A percentile compares a stretch with the other conserved stretches of the same genome.
Conservation (phyloP, 1,140 invertebrate species). For the Zaprionus camerounensis region DNA sequence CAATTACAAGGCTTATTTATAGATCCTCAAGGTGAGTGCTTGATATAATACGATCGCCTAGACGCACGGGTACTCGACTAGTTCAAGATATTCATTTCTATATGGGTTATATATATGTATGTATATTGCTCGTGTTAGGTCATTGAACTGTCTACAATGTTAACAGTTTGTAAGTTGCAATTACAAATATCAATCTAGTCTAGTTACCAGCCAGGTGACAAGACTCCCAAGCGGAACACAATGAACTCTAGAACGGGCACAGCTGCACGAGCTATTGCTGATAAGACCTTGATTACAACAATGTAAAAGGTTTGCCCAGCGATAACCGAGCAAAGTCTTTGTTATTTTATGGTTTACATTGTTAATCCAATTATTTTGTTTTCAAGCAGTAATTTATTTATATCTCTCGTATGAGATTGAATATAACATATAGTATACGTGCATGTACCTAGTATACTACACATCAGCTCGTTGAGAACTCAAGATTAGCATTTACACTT, state of each 20-base stretch:
- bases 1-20: slow-evolving; percentile 63
- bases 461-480: neutral
- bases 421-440: neutral
- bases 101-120: neutral
- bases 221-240: slow-evolving; percentile 21
- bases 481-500: no score
- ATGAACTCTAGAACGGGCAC: slow-evolving; percentile 9
- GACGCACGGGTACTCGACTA: slow-evolving; percentile 9
- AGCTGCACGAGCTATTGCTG: slow-evolving; percentile 13
- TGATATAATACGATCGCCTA: neutral
- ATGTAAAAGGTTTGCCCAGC: slow-evolving; percentile 8
- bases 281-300: slow-evolving; percentile 28
- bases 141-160: slow-evolving; percentile 35
- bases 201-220: slow-evolving; percentile 28
- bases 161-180: neutral
- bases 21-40: slow-evolving; percentile 62
- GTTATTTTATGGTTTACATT: neutral
- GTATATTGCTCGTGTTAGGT: slow-evolving; percentile 22
- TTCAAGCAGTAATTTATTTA: neutral
- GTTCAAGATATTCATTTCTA: neutral
- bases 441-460: neutral
- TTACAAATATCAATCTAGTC: neutral
- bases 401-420: neutral
- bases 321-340: slow-evolving; percentile 4
- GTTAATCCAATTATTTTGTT: slow-evolving; percentile 2